Base-by-base conservation (phyloP, 2,888 invertebrate genomes). In the Graphium colonna region DNA sequence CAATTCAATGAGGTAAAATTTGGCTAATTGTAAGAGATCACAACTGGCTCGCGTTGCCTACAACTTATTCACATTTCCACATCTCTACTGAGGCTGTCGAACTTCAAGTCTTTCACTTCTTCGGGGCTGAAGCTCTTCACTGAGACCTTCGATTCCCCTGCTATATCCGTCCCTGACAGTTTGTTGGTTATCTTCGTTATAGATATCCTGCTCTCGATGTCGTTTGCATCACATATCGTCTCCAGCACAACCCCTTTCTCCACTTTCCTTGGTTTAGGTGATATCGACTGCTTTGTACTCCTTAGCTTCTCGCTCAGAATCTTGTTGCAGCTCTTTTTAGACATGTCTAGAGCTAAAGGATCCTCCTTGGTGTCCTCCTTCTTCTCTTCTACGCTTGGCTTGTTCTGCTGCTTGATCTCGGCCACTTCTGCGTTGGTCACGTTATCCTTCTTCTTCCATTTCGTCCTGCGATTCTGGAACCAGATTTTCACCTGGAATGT, bases 371-470 rank as follows among this genome's bases (percentile, higher is more conserved):
- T 53, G 10, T 74, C 63, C 26, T 74, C 77, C 43, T 71, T 73
- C 51, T 67, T 77, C 55, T 77, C 79, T 57, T 81, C 86, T 46
- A 56, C 46, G 10, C 18, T 60, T 0, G 84, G 79, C 51, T 86
- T 87, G 69, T 77, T 86, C 61, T 87, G 88, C 46, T 89, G 93
- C 72, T 95, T 95, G 74, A 95, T 92, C 72, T 96, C 97, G 0
- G 96, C 95, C 1, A 95, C 95, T 79, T 97, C 97, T 13, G 96
- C 94, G 76, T 95, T 96, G 57, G 94, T 93, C 51, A 97, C 94
- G 86, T 97, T 97, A 84, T 97, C 97, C 78, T 97, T 97, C 79
- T 97, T 97, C 89, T 97, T 98, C 80, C 97, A 90, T 67, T 90
- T 90, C 52, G 90, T 90, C 78, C 90, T 81, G 65, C 96, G 91